phyloP scores from a whole-genome alignment of 2,797 vertebrate genomes.

The Danio jaintianensis region DNA sequence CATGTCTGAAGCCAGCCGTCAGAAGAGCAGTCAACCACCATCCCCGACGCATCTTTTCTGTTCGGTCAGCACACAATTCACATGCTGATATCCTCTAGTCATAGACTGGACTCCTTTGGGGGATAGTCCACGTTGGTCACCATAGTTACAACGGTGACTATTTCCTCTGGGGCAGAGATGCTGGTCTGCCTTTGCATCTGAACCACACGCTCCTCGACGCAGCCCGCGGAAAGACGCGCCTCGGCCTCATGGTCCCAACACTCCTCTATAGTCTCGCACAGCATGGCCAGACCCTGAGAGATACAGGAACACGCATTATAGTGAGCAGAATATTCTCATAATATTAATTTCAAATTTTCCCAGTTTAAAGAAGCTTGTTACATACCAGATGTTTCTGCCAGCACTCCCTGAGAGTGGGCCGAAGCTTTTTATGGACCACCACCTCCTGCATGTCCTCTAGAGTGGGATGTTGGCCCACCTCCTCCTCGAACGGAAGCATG shows the following conservation, averaged over 20 bases:
- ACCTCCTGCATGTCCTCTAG: slow-evolving; percentile 97
- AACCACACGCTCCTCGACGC: slow-evolving; percentile 89
- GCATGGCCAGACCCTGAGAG: slow-evolving; percentile 86
- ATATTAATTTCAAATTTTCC: too few relatives aligned
- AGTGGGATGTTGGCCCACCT: slow-evolving; percentile 92
- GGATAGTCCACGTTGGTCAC: slow-evolving; percentile 96
- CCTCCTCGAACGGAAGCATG: slow-evolving; percentile 93
- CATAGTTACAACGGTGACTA: slow-evolving; percentile 95
- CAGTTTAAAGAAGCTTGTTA: slow-evolving; percentile 41
- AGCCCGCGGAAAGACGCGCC: slow-evolving; percentile 89
- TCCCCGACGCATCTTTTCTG: slow-evolving; percentile 30
- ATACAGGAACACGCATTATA: background rate
- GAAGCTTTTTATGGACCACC: slow-evolving; percentile 94
- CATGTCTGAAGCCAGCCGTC: slow-evolving; percentile 30
- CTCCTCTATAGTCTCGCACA: slow-evolving; percentile 93
- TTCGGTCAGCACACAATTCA: slow-evolving; percentile 36
- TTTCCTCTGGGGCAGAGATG: slow-evolving; percentile 87
- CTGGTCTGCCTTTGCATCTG: slow-evolving; percentile 91
- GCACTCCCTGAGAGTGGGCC: slow-evolving; percentile 88
- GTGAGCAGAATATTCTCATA: background rate
- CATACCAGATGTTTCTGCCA: slow-evolving; percentile 94
- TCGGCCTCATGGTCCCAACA: slow-evolving; percentile 96
- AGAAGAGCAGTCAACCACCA: slow-evolving; percentile 15
- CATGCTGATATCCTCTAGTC: slow-evolving; percentile 78
- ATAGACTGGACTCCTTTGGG: slow-evolving; percentile 96